Percentiles rank a stretch among this genome's conserved stretches.
phyloP scores from a whole-genome alignment of 2,797 vertebrate genomes.

The Girardinus metallicus region DNA sequence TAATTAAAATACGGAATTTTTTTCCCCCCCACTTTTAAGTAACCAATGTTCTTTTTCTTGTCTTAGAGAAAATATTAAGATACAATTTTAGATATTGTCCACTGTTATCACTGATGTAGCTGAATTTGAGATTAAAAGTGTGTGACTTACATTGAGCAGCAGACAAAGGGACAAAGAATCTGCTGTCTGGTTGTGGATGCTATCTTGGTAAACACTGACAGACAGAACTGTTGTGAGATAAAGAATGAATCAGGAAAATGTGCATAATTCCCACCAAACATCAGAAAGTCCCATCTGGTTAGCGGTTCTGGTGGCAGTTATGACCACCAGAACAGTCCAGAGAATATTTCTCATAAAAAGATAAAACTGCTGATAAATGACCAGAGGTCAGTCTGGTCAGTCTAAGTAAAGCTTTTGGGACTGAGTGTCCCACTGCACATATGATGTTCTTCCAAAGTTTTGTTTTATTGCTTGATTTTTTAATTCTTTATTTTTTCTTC shows the following conservation, averaged over 20 bases:
- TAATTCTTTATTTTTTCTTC: background rate
- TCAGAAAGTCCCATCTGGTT: conserved; percentile 29
- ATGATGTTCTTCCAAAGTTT: background rate
- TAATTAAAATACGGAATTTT: conserved; percentile 69
- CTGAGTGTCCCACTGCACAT: background rate
- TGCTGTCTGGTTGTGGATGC: conserved; percentile 32
- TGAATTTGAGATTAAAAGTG: conserved; percentile 62
- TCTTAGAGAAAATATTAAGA: conserved; percentile 57
- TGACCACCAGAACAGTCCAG: background rate
- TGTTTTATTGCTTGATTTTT: background rate
- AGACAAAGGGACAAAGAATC: conserved; percentile 62
- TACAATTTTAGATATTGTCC: conserved; percentile 76
- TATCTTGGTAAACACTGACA: conserved; percentile 66
- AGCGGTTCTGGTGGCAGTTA: conserved; percentile 1
- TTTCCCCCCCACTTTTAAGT: conserved; percentile 28
- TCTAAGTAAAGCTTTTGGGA: background rate
- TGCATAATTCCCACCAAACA: conserved; percentile 8
- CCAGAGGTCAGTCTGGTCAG: background rate
- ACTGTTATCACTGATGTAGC: conserved; percentile 49
- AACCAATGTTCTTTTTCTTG: conserved; percentile 55
- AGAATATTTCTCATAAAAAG: conserved; percentile 16
- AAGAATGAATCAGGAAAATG: conserved; percentile 48
- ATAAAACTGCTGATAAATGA: conserved; percentile 16
- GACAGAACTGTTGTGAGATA: conserved; percentile 50
- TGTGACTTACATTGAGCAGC: conserved; percentile 30